Percentiles rank a stretch among this genome's conserved stretches.
phyloP scores from a whole-genome alignment of 2,888 invertebrate genomes.

The Acronicta aceris region DNA sequence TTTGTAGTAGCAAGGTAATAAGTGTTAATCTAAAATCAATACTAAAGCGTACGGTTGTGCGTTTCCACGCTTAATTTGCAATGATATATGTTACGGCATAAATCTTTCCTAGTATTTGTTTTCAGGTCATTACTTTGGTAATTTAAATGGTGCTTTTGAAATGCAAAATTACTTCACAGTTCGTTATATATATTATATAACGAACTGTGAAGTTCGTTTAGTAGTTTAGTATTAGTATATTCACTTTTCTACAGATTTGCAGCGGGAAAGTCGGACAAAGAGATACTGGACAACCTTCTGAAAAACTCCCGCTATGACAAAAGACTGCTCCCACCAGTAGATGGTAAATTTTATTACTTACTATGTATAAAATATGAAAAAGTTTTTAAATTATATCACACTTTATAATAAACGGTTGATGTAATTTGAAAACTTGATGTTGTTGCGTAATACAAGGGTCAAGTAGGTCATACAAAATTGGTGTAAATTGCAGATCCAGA shows the following conservation, averaged over 20 bases:
- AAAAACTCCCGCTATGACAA: slow-evolving; percentile 97
- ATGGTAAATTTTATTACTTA: slow-evolving; percentile 89
- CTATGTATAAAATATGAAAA: not conserved
- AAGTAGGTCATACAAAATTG: slow-evolving; percentile 62
- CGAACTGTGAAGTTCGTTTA: too few relatives aligned
- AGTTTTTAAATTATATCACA: slow-evolving; percentile 36
- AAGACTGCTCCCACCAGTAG: slow-evolving; percentile 96
- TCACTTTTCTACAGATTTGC: slow-evolving; percentile 92
- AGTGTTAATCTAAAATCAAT: slow-evolving; percentile 79
- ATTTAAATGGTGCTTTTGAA: slow-evolving; percentile 43
- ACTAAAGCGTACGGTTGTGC: slow-evolving; percentile 58
- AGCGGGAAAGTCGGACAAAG: slow-evolving; percentile 97
- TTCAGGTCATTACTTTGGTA: slow-evolving; percentile 50
- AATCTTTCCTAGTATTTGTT: slow-evolving; percentile 50
- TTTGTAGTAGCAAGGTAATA: slow-evolving; percentile 65
- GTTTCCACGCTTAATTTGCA: slow-evolving; percentile 69
- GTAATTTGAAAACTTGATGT: slow-evolving; percentile 30
- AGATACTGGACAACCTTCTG: slow-evolving; percentile 96
- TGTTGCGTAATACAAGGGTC: slow-evolving; percentile 26
- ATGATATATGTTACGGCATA: slow-evolving; percentile 66
- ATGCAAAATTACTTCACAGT: slow-evolving; percentile 39
- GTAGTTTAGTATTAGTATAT: too few relatives aligned
- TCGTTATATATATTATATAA: too few relatives aligned
- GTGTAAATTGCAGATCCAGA: slow-evolving; percentile 94
- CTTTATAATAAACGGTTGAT: slow-evolving; percentile 12